Base-by-base conservation (phyloP, 2,888 invertebrate species). In the Ypsolopha sequella region DNA sequence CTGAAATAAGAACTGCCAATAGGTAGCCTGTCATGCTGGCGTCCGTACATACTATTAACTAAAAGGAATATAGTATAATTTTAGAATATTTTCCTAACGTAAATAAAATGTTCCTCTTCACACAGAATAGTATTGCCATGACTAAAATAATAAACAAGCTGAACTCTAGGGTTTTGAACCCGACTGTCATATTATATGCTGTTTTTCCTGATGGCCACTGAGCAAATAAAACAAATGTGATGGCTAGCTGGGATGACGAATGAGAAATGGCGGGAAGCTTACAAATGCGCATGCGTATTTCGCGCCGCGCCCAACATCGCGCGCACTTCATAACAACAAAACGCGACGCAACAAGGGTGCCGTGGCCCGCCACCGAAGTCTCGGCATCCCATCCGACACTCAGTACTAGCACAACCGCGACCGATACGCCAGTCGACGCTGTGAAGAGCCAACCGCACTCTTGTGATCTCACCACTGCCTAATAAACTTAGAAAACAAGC, bases 241-340 rank as follows among this genome's bases (percentile, higher is more conserved):
- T 14, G 24, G 24, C 24, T 4, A 4, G 24, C 24, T 24, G 24
- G 24, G 24, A 24, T 24, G 24, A 24, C 4, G 24, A n/a, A 45
- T 45, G 45, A 7, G n/a, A 14, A 9, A 47, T 13, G 47, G 47
- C 36, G 14, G 36, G 47, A 34, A 36, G 4, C 14, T 7, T 11
- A 13, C 8, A 46, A 52, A 47, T 50, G 58, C 68, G 66, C 66
- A 61, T 66, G 66, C 67, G 64, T 55, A 46, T 48, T 38, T 39
- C 49, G 51, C 53, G 56, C 53, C 56, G 60, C 63, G 64, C 59
- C 64, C 66, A 66, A 61, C 60, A 50, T 36, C 43, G 50, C 43
- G 50, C 43, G 43, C 43, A 43, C 35, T 7, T 36, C 48, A 39
- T 39, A 10, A 9, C 24, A 24, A 24, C 24, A 24, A 24, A 24